phyloP scores from a whole-genome alignment of 2,888 invertebrate genomes.

The Drosophila cyrtoloma region DNA sequence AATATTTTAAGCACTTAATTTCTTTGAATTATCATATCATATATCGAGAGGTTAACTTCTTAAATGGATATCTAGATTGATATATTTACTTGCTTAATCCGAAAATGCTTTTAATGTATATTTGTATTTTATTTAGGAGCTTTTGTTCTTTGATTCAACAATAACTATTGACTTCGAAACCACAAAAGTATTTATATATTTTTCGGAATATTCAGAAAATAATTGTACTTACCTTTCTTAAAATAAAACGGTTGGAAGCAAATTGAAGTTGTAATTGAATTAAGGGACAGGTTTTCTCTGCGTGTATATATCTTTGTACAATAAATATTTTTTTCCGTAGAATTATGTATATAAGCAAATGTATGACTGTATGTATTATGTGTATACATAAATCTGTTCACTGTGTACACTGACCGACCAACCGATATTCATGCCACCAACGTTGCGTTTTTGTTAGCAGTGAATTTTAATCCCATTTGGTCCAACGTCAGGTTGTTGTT shows the following conservation, averaged over 20 bases:
- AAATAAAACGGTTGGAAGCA: background rate
- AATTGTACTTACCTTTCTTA: background rate
- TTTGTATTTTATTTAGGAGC: background rate
- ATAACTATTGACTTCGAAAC: background rate
- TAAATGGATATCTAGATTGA: background rate
- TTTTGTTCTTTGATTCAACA: background rate
- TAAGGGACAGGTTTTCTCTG: background rate
- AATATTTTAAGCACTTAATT: background rate
- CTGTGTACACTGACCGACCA: conserved; percentile 23
- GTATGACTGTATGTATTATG: background rate
- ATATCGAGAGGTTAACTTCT: background rate
- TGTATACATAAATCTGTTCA: background rate
- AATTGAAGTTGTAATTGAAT: background rate
- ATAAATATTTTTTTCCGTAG: background rate
- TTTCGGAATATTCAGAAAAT: background rate
- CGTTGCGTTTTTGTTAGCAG: conserved; percentile 59
- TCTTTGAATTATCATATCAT: background rate
- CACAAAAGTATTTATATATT: background rate
- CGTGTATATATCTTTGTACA: background rate
- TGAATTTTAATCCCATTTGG: conserved; percentile 69
- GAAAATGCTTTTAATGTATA: background rate
- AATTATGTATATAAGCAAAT: background rate
- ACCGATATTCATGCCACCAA: conserved; percentile 30
- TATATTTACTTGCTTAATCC: background rate
- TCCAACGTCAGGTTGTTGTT: conserved; percentile 39